Evolutionary conservation across 2,888 invertebrate species (phyloP).

Genomic region (Acleris laterana): DNA sequence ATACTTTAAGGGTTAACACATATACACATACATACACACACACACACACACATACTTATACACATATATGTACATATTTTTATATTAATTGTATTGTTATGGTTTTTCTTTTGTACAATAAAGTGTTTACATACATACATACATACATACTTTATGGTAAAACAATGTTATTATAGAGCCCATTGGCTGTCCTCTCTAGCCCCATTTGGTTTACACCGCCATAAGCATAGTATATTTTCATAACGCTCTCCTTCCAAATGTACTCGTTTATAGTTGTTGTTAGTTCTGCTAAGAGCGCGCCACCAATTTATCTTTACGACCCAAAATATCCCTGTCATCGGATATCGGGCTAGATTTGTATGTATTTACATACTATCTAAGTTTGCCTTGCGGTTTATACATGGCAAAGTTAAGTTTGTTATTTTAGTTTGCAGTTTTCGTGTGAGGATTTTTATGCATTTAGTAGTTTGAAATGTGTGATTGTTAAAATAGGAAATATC

Average conservation of each 20-base stretch:
- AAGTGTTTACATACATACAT: no score
- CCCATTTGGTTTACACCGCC: slow-evolving; percentile 4
- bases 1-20: no score
- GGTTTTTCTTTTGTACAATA: no score
- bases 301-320: background rate
- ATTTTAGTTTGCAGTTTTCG: background rate
- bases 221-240: slow-evolving; percentile 27
- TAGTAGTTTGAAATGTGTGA: no score
- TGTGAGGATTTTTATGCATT: no score
- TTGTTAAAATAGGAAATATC: no score
- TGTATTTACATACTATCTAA: background rate
- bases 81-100: no score
- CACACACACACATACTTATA: no score
- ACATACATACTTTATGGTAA: no score
- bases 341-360: background rate
- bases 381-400: background rate
- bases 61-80: no score
- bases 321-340: background rate
- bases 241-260: slow-evolving; percentile 15
- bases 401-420: background rate
- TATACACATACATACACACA: no score
- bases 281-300: slow-evolving; percentile 19
- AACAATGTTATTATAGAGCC: background rate
- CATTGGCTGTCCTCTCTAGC: background rate
- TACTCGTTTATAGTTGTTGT: slow-evolving; percentile 28